A percentile compares a stretch with the other conserved stretches of the same genome.
Evolutionary conservation across 1,140 invertebrate genomes (phyloP).

Genomic region (Aphelenchoides fujianensis): DNA sequence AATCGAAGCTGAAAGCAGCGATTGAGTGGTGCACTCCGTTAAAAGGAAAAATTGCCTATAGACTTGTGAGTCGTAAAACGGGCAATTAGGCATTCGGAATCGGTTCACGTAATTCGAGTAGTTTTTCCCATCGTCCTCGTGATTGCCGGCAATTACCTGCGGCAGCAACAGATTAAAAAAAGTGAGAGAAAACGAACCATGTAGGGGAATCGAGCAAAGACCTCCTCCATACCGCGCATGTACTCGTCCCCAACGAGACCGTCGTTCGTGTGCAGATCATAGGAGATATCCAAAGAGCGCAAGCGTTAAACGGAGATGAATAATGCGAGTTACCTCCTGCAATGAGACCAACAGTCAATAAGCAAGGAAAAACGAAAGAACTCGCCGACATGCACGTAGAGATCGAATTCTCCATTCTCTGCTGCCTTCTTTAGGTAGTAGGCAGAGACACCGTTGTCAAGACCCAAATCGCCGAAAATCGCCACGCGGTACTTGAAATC

Average conservation of each 20-base stretch:
- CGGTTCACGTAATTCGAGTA: conserved; percentile 58
- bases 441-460: background rate
- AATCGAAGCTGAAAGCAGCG: conserved; percentile 67
- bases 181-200: no score
- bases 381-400: conserved; percentile 17
- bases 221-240: conserved; percentile 60
- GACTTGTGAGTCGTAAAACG: conserved; percentile 63
- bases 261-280: conserved; percentile 59
- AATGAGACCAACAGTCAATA: no score
- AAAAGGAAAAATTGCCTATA: no score
- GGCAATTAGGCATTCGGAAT: conserved; percentile 63
- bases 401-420: conserved; percentile 14
- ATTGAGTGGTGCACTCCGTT: background rate
- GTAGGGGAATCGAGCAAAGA: conserved; percentile 63
- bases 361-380: no score
- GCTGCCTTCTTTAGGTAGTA: background rate
- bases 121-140: conserved; percentile 61
- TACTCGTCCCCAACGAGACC: conserved; percentile 62
- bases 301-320: no score
- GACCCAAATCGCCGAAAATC: conserved; percentile 16
- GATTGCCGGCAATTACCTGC: conserved; percentile 64
- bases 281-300: no score
- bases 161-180: no score
- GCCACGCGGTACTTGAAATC: background rate
- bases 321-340: no score